Base-by-base conservation (phyloP, 1,140 invertebrate species). In the Drosophila lacertosa region DNA sequence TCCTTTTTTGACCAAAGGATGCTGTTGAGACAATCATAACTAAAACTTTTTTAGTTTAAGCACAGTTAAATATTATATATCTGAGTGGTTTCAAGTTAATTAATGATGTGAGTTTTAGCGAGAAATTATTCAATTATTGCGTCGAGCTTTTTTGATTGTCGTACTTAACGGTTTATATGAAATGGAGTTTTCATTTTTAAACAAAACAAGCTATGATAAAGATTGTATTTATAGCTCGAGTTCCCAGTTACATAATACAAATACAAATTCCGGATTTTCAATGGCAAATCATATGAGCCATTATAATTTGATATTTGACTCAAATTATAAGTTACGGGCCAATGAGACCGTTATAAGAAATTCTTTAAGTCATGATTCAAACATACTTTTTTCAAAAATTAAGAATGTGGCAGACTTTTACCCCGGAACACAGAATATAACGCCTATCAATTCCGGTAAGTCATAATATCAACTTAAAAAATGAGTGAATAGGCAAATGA, bases 131-230 rank as follows among this genome's bases (percentile, higher is more conserved):
- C 44, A 26, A 63, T 45, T 48, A 60, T 55, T 45, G 70, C 72
- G 71, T 60, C 40, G 40, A 26, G 55, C 24, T 45, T 33, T 24
- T 47, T 26, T 33, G 24, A 18, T 63, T 70, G 18, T 35, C 33
- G n/a, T 40, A 29, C 20, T 40, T 20, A 13, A 2, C 37, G 35
- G 13, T 54, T 18, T 40, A 45, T 39, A 64, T 81, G 82, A 77
- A 70, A 84, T 84, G 81, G 81, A 84, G 86, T 84, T 84, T 88
- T 81, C 81, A 81, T 77, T 81, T 55, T 60, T 86, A 45, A 84
- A 81, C 54, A 81, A 81, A 71, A 48, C 82, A 35, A 88, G 57
- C 62, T 88, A 81, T 48, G 81, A 84, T 62, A 84, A 88, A 62
- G 82, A 84, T 80, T 84, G 81, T 60, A 48, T 81, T 35, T 84